Evolutionary conservation across 2,113 vertebrate genomes (phyloP).

Genomic region (Agapornis roseicollis): DNA sequence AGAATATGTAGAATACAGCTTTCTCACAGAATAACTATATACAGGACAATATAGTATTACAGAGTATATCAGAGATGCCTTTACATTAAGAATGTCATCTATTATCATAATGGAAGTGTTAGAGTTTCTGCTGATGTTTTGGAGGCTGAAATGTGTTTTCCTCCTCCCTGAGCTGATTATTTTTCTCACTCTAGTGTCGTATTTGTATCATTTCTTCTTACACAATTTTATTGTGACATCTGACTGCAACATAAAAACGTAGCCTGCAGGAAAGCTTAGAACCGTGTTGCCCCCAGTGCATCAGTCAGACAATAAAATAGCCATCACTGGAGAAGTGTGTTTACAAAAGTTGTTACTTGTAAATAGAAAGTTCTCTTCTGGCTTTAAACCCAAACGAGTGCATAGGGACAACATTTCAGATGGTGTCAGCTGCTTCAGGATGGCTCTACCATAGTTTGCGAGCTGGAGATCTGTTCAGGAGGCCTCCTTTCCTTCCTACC

Average conservation of each 20-base stretch:
- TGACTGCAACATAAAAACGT: slow-evolving; percentile 47
- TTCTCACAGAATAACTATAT: neutral
- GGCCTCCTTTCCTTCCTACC: neutral
- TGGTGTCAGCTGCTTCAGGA: neutral
- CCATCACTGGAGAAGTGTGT: slow-evolving; percentile 12
- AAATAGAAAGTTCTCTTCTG: neutral
- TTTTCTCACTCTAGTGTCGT: slow-evolving; percentile 52
- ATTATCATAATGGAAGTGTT: slow-evolving; percentile 35
- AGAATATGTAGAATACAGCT: neutral
- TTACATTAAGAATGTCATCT: slow-evolving; percentile 34
- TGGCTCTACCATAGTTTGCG: neutral
- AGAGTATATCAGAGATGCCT: neutral
- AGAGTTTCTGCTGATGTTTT: slow-evolving; percentile 44
- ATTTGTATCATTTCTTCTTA: slow-evolving; percentile 7
- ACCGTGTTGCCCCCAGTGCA: slow-evolving; percentile 13
- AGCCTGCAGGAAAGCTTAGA: slow-evolving; percentile 33
- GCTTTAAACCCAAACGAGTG: neutral
- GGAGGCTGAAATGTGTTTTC: slow-evolving; percentile 36
- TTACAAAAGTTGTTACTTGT: slow-evolving; percentile 23
- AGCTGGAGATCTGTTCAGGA: neutral
- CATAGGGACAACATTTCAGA: neutral
- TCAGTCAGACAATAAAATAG: slow-evolving; percentile 52
- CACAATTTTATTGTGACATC: slow-evolving; percentile 43
- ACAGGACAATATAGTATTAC: slow-evolving; percentile 8
- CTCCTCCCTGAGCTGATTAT: slow-evolving; percentile 29